Base-by-base conservation (phyloP, 1,140 invertebrate genomes). In the Drosophila ohnishii region DNA sequence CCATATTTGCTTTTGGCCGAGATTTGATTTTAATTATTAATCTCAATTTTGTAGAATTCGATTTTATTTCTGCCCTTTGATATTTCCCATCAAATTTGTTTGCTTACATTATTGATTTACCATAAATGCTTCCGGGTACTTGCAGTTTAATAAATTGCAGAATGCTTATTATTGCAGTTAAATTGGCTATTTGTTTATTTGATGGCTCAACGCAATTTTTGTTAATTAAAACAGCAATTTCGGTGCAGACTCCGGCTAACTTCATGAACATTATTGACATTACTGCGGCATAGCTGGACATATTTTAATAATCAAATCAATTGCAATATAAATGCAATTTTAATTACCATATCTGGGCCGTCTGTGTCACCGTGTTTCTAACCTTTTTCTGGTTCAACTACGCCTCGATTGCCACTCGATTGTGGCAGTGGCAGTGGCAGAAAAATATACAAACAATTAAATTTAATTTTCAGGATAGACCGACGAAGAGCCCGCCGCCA, bases 381-480 rank as follows among this genome's bases (percentile, higher is more conserved):
- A 32, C 19, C 48, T 50, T 47, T 66, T 67, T 67, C 64, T 67
- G 63, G 32, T 39, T 70, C 44, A 61, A 70, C 64, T 61, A 69
- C 65, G 66, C 51, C 59, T 65, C 50, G 55, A 82, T 78, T 60
- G 79, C 56, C 66, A 74, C 67, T 82, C 42, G 32, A 53, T 22
- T 35, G 45, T 16, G 39, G 28, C 44, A 58, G 32, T n/a, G 22
- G 34, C 34, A 42, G 19, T 65, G 63, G 45, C 44, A 61, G 48
- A 76, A 77, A 56, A 70, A 71, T 72, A 71, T 72, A 51, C 48
- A 64, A 86, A 87, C 76, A 86, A 88, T 86, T 87, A 83, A 87
- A 86, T 77, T 83, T 86, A 86, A 86, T 88, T 86, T 86, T 50
- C 79, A 76, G 51, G 75, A 86, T 69, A 60, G 56, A 61, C 57